A percentile compares a stretch with the other conserved stretches of the same genome.
phyloP scores from a whole-genome alignment of 2,797 vertebrate genomes.

The Syngnathus acus region DNA sequence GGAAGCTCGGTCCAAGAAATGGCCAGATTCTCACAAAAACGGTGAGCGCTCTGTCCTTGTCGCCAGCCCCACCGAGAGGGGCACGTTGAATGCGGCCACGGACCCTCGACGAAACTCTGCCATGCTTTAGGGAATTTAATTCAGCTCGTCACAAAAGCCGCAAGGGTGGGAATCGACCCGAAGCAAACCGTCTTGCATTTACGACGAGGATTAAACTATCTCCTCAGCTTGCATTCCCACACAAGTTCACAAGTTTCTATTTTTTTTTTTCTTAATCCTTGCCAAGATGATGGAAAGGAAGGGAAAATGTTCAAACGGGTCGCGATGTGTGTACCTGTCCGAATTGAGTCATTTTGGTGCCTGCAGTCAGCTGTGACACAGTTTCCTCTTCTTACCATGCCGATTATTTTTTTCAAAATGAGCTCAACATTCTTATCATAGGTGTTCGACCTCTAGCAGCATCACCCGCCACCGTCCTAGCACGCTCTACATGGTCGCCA shows the following conservation, averaged over 20 bases:
- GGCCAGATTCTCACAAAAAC: constrained; percentile 67
- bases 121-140: constrained; percentile 55
- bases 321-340: constrained; percentile 16
- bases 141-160: constrained; percentile 57
- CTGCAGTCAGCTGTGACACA: constrained; percentile 49
- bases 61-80: constrained; percentile 46
- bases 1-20: constrained; percentile 65
- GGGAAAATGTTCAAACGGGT: not conserved
- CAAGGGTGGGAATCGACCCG: constrained; percentile 61
- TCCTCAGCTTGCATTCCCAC: constrained; percentile 52
- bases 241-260: constrained; percentile 10
- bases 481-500: constrained; percentile 50
- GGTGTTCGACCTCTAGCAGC: constrained; percentile 18
- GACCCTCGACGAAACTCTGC: constrained; percentile 53
- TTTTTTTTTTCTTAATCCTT: no score
- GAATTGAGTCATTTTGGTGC: constrained; percentile 35
- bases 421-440: constrained; percentile 9
- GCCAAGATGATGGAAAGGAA: not conserved
- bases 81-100: constrained; percentile 44
- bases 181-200: constrained; percentile 61
- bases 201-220: constrained; percentile 49
- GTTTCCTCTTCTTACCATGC: no score
- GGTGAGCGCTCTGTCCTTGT: constrained; percentile 45
- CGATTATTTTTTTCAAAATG: not conserved
- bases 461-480: constrained; percentile 42